These are phyloP conservation scores for Otolemur crassicaudatus DNA, from an alignment of 2,797 vertebrate species.

Conservation along the genomic window DNA sequence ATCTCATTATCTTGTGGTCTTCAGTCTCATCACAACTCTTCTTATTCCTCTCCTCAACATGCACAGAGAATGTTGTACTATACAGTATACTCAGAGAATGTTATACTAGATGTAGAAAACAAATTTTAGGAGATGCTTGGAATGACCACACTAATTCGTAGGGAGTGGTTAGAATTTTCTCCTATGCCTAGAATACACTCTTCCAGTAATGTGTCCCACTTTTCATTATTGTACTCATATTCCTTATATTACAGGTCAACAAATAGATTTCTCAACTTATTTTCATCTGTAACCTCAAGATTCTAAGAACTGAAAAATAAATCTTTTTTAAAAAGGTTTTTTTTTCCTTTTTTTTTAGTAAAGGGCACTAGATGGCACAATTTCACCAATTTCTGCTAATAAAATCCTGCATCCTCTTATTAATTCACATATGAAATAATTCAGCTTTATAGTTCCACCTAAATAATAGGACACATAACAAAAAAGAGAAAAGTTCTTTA, in stretches of 20 bases:
- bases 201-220: background rate
- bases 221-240: slow-evolving; percentile 22
- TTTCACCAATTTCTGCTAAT: slow-evolving; percentile 74
- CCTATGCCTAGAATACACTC: background rate
- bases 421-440: slow-evolving; percentile 53
- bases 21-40: background rate
- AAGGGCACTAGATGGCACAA: slow-evolving; percentile 81
- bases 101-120: background rate
- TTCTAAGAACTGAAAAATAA: slow-evolving; percentile 27
- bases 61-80: background rate
- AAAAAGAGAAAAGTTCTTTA: slow-evolving; percentile 1
- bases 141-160: background rate
- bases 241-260: background rate
- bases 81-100: background rate
- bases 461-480: background rate
- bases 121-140: background rate
- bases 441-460: background rate
- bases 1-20: background rate
- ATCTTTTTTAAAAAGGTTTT: background rate
- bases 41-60: background rate
- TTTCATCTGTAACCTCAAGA: slow-evolving; percentile 36
- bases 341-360: background rate
- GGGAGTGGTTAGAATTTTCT: background rate
- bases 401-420: background rate
- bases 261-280: background rate